Evolutionary conservation across 2,888 invertebrate species (phyloP).

Genomic region (Gortyna flavago): DNA sequence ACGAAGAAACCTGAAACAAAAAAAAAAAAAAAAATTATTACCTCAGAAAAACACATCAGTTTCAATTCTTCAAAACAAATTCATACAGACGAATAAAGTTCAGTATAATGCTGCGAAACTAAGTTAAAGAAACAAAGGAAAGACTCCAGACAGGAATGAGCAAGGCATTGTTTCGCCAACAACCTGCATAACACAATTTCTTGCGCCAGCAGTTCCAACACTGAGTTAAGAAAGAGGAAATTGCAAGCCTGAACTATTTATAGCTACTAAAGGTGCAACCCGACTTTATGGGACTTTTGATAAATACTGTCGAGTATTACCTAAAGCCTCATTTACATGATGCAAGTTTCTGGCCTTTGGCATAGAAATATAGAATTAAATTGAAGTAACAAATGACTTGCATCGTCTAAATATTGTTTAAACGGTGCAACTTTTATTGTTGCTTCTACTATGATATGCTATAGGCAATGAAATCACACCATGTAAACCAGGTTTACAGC

Average conservation of each 20-base stretch:
- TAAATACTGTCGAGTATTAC: constrained; percentile 53
- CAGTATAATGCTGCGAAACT: constrained; percentile 24
- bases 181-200: constrained; percentile 63
- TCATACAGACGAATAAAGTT: constrained; percentile 22
- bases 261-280: constrained; percentile 56
- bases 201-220: constrained; percentile 51
- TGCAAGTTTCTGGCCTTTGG: not conserved
- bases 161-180: constrained; percentile 55
- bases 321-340: not conserved
- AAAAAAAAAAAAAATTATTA: not conserved
- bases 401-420: not conserved
- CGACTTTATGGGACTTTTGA: constrained; percentile 57
- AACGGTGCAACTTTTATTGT: not conserved
- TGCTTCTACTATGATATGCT: not conserved
- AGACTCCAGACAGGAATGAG: constrained; percentile 44
- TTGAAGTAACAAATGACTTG: not conserved
- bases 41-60: constrained; percentile 15
- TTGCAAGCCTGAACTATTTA: constrained; percentile 64
- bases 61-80: constrained; percentile 35
- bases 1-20: not conserved
- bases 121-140: constrained; percentile 54
- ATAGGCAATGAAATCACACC: not conserved
- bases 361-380: no score
- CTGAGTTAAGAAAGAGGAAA: constrained; percentile 64
- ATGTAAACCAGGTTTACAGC: not conserved